Base-by-base conservation (phyloP, 2,888 invertebrate species). In the Stenotaenia linearis region DNA sequence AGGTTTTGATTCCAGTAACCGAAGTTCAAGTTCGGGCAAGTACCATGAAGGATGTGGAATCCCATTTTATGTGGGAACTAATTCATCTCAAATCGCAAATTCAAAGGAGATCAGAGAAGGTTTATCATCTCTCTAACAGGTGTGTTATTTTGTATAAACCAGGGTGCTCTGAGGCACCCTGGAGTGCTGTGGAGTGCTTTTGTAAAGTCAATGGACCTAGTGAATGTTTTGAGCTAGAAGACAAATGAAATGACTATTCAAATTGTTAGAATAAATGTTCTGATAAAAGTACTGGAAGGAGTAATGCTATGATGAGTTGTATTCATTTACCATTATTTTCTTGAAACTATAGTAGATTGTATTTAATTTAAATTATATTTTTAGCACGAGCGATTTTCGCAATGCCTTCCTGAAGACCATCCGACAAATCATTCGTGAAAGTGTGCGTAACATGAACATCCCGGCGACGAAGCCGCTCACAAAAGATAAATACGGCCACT, bases 331-430 rank as follows among this genome's bases (percentile, higher is more conserved):
- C n/a, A n/a, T n/a, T n/a, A n/a, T n/a, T n/a, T n/a, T n/a, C n/a
- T n/a, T n/a, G n/a, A n/a, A n/a, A n/a, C n/a, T n/a, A n/a, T n/a
- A n/a, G n/a, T n/a, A n/a, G n/a, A n/a, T n/a, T n/a, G n/a, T n/a
- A n/a, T n/a, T n/a, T n/a, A n/a, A n/a, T 76, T 76, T 32, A 35
- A 12, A 4, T 75, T 25, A 25, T 32, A 21, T 23, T 6, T 40
- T 40, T 85, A 97, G 97, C 87, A 97, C 97, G 79, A 93, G 93
- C 80, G 97, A 97, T 87, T 97, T 97, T 88, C 92, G 97, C 83
- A 96, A 97, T 88, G 97, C 97, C 83, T 98, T 98, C 90, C 90
- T 98, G 85, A 96, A 96, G 88, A 97, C 97, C 80, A 97, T 98
- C 84, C 90, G 98, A 79, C 97, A 97, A 88, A 97, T 97, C 83